These are phyloP conservation scores for Psittacula derbiana DNA, from an alignment of 2,797 vertebrate species.

Conservation along the genomic window DNA sequence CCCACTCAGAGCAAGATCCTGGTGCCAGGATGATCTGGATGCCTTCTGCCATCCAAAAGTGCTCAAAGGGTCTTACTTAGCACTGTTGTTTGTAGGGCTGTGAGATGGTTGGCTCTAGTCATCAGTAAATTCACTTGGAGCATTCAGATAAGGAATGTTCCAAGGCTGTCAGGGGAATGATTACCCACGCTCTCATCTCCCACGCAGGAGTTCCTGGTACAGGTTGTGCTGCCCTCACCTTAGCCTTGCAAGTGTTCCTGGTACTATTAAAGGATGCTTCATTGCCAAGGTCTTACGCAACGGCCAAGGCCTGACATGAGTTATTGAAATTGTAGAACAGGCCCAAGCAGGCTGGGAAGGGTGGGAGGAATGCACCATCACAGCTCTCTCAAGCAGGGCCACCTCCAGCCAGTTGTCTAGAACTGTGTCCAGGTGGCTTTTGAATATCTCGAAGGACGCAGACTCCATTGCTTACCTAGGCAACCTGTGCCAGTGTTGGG, in stretches of 20 bases:
- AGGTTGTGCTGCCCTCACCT: neutral
- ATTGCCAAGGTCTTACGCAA: neutral
- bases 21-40: neutral
- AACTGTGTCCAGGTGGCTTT: neutral
- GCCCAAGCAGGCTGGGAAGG: neutral
- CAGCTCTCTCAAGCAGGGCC: neutral
- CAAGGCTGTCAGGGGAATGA: neutral
- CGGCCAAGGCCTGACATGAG: neutral
- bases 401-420: rapidly evolving
- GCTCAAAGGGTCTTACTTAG: neutral
- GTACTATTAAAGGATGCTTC: neutral
- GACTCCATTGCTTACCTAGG: neutral
- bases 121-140: neutral
- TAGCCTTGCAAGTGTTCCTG: neutral
- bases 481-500: neutral
- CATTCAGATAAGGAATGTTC: neutral
- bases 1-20: neutral
- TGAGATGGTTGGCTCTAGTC: neutral
- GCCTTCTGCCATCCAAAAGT: neutral
- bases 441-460: neutral
- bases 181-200: neutral
- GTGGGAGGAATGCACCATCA: neutral
- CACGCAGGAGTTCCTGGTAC: neutral
- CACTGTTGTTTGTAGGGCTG: neutral
- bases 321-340: neutral